phyloP scores from a whole-genome alignment of 2,113 vertebrate genomes.

The Atlantisia rogersi region DNA sequence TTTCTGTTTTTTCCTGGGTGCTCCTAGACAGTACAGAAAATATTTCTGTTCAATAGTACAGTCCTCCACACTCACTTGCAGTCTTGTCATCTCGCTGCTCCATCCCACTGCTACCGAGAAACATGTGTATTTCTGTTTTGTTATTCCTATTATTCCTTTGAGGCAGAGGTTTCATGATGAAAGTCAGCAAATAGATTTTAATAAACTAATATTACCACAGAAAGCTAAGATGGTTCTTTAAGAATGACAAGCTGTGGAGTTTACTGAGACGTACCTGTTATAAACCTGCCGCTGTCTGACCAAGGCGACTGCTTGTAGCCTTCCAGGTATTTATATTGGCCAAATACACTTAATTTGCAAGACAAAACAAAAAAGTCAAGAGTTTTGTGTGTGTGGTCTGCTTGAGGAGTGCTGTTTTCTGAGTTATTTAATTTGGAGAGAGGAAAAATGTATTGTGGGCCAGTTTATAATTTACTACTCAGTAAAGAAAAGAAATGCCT shows the following conservation, averaged over 20 bases:
- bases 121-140: neutral
- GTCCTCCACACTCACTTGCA: neutral
- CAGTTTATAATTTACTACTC: neutral
- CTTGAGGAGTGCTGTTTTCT: neutral
- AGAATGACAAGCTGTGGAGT: neutral
- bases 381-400: slow-evolving; percentile 35
- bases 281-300: neutral
- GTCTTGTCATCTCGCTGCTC: neutral
- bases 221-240: neutral
- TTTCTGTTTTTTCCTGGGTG: neutral
- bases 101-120: neutral
- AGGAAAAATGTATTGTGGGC: neutral
- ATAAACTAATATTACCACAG: neutral
- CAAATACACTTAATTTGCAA: slow-evolving; percentile 14
- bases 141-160: neutral
- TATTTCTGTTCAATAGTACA: neutral
- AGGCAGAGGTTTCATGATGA: neutral
- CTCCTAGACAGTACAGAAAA: neutral
- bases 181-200: neutral
- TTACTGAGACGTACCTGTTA: neutral
- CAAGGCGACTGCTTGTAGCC: neutral
- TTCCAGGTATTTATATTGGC: neutral
- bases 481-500: slow-evolving; percentile 15
- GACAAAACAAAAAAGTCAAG: neutral
- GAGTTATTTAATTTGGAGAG: slow-evolving; percentile 15